Evolutionary conservation across 1,140 invertebrate species (phyloP).

Genomic region (Littorina saxatilis): DNA sequence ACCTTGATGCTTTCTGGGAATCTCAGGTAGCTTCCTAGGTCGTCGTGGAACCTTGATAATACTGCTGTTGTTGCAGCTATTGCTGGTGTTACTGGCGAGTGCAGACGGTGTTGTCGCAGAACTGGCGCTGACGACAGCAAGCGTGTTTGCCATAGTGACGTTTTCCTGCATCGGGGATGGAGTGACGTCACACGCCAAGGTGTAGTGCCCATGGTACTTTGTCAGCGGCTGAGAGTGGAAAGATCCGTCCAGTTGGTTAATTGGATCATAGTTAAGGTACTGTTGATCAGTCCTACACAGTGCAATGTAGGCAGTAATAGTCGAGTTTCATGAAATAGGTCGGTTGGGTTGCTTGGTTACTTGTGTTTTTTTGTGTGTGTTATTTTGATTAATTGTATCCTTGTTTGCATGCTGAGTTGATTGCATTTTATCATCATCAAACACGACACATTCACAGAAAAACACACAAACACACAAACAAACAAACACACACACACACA

Average conservation of each 20-base stretch:
- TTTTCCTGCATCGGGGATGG: conserved; percentile 7
- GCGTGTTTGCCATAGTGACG: neutral
- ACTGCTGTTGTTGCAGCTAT: neutral
- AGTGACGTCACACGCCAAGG: conserved; percentile 33
- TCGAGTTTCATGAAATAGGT: neutral
- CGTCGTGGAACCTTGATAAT: conserved; percentile 2
- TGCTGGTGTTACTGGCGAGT: neutral
- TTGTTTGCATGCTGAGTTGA: too few species aligned
- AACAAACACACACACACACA: too few species aligned
- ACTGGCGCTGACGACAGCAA: neutral
- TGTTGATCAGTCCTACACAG: conserved; percentile 16
- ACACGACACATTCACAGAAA: too few species aligned
- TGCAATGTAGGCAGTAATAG: neutral
- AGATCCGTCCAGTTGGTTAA: too few species aligned
- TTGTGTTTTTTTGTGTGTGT: too few species aligned
- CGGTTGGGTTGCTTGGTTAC: neutral
- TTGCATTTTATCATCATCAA: too few species aligned
- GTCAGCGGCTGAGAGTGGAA: neutral
- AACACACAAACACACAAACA: too few species aligned
- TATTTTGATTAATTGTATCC: too few species aligned
- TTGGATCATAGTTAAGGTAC: too few species aligned
- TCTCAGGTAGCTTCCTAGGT: conserved; percentile 14
- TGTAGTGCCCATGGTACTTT: conserved; percentile 26
- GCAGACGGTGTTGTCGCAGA: neutral
- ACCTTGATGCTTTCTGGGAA: conserved; percentile 23